Base-by-base conservation (phyloP, 1,140 invertebrate genomes). In the Apis dorsata region DNA sequence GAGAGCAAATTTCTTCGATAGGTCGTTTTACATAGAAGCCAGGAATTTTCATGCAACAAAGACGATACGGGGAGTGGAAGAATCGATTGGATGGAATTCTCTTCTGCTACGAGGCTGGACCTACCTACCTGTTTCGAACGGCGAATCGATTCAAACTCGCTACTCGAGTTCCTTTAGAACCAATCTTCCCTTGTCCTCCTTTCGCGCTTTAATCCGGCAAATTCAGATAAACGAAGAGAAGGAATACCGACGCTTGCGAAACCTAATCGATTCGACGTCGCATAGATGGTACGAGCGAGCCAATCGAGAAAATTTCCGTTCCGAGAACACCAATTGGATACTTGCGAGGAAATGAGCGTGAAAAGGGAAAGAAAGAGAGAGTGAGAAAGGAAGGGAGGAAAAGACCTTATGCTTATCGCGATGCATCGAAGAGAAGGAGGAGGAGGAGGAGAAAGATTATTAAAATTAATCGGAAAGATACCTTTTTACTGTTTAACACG, bases 31-130 rank as follows among this genome's bases (percentile, higher is more conserved):
- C 28, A 21, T 51, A 44, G 19, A 5, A 55, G 81, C 17, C 78
- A 76, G 79, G 83, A 88, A 83, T 76, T 51, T 81, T 70, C 63
- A 68, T 55, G 87, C 73, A 66, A 84, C 72, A 70, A 57, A 69
- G 79, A 88, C 79, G 84, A 81, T 75, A 65, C 55, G 75, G 60
- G 34, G 34, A 44, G 34, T 44, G 34, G 65, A 74, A 73, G 71
- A 81, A 89, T 88, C 88, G 76, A 88, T 84, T 88, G 28, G 73
- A 85, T 83, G 76, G 72, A 34, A 75, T 71, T 80, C 49, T 66
- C 65, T 44, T 44, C 34, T 44, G 0, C 34, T 44, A 44, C 34
- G 34, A 44, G 34, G 34, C 34, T 44, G 34, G 34, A 44, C 34
- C 34, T 34, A 3, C 34, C 34, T 44, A 44, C 34, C 34, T 44